These are phyloP conservation scores for Steatornis caripensis DNA, from an alignment of 2,113 vertebrate genomes.

Conservation along the genomic window DNA sequence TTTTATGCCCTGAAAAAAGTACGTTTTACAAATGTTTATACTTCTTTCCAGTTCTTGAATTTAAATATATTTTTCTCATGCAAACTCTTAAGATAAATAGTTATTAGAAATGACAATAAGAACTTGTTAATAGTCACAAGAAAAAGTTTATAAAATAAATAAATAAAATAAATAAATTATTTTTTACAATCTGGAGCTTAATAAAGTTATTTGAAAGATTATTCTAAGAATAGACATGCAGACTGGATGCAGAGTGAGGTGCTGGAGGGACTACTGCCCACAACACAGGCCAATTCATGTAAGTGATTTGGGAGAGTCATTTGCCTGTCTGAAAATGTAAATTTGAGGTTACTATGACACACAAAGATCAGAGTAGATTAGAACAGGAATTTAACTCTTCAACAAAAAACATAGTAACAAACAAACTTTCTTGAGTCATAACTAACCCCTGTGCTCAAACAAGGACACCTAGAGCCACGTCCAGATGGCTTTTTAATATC, in stretches of 20 bases:
- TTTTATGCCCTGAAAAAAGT: neutral
- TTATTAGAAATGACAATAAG: neutral
- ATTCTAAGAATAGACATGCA: neutral
- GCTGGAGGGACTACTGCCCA: neutral
- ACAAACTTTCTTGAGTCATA: neutral
- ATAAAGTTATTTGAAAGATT: neutral
- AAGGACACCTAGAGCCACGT: accelerated
- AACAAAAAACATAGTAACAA: neutral
- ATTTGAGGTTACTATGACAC: neutral
- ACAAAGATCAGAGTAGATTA: neutral
- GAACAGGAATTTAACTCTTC: neutral
- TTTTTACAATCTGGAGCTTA: neutral
- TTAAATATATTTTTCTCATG: neutral
- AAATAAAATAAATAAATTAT: neutral
- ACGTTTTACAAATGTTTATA: neutral
- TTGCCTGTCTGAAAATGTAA: neutral
- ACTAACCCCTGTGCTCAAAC: neutral
- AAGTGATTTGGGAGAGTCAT: neutral
- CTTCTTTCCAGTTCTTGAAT: neutral
- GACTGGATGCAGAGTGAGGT: neutral
- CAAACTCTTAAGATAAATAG: neutral
- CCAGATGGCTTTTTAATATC: neutral
- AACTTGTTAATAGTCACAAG: neutral
- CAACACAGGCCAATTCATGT: neutral
- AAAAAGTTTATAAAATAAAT: too few species aligned